These are phyloP conservation scores for Torymus aiolomorphi DNA, from an alignment of 2,888 invertebrate species.

Conservation along the genomic window DNA sequence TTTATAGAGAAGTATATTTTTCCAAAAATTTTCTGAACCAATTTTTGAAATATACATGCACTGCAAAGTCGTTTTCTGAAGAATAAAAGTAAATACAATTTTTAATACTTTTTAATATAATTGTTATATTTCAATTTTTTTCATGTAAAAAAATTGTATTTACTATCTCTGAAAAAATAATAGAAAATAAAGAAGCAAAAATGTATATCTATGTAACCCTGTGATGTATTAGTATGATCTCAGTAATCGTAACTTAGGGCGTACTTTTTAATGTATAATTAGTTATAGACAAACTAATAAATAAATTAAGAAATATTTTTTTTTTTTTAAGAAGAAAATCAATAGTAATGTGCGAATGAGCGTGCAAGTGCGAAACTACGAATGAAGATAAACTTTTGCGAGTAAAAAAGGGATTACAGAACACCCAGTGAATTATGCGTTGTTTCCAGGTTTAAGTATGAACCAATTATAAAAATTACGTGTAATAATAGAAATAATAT, in stretches of 20 bases:
- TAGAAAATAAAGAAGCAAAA: constrained; percentile 62
- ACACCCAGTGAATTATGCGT: constrained; percentile 67
- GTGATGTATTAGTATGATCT: constrained; percentile 77
- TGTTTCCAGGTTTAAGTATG: constrained; percentile 58
- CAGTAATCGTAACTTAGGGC: constrained; percentile 74
- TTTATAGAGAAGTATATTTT: too few relatives aligned
- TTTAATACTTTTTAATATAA: background rate
- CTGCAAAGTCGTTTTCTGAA: too few relatives aligned
- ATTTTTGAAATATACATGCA: too few relatives aligned
- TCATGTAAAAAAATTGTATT: constrained; percentile 55
- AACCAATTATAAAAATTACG: constrained; percentile 64
- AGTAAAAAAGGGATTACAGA: constrained; percentile 55
- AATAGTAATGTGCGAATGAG: constrained; percentile 50
- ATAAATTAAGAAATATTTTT: constrained; percentile 55
- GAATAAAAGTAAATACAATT: constrained; percentile 21
- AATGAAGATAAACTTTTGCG: constrained; percentile 48
- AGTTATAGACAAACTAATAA: constrained; percentile 58
- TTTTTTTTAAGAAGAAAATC: constrained; percentile 57
- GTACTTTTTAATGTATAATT: constrained; percentile 71
- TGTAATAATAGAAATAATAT: constrained; percentile 66
- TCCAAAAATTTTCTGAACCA: too few relatives aligned
- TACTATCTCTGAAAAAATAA: constrained; percentile 56
- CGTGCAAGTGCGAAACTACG: constrained; percentile 51
- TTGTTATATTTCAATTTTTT: background rate
- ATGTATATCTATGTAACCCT: constrained; percentile 75